Conservation (phyloP, 2,888 invertebrate genomes). For the Dromius quadrimaculatus region DNA sequence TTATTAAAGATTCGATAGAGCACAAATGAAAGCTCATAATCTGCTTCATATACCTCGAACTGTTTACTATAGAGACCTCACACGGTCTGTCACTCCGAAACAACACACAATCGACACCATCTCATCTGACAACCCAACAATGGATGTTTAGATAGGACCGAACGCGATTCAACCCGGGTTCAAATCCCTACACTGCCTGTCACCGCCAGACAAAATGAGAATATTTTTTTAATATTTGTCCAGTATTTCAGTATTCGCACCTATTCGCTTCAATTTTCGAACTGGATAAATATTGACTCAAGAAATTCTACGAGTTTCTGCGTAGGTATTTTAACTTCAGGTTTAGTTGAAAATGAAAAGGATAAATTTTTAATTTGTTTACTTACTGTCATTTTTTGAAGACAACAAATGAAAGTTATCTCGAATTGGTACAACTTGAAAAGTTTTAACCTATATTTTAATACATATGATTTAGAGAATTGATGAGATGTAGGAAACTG, state of each 20-base stretch:
- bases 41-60: not conserved
- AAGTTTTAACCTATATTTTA: too few species aligned
- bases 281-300: conserved; percentile 9
- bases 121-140: conserved; percentile 29
- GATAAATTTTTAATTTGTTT: not conserved
- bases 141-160: conserved; percentile 23
- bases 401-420: too few species aligned
- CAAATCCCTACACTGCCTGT: conserved; percentile 22
- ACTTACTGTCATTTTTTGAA: too few species aligned
- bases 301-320: conserved; percentile 13
- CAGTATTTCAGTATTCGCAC: conserved; percentile 20
- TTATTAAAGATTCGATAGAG: too few species aligned
- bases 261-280: conserved; percentile 15
- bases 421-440: too few species aligned
- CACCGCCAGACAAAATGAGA: conserved; percentile 2
- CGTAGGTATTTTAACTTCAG: not conserved
- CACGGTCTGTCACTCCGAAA: conserved; percentile 29
- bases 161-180: conserved; percentile 12
- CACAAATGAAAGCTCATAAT: not conserved
- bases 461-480: too few species aligned
- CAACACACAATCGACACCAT: conserved; percentile 33
- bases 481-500: too few species aligned
- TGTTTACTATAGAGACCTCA: conserved; percentile 28
- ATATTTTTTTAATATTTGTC: conserved; percentile 26
- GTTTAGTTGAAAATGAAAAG: conserved; percentile 6